Conservation (phyloP, 2,797 vertebrate genomes). For the Melanotaenia parkinsoni region DNA sequence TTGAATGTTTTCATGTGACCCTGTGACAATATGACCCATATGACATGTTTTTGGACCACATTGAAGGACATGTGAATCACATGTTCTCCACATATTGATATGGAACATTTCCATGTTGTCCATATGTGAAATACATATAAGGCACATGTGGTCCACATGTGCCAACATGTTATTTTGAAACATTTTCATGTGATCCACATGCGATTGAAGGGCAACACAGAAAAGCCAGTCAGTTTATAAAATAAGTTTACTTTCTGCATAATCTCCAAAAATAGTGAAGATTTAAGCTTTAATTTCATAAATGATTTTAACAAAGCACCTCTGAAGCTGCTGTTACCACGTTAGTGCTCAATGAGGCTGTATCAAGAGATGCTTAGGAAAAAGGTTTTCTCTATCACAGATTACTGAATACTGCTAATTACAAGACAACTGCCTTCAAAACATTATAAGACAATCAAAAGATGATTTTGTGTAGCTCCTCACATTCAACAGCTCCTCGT, state of each 20-base stretch:
- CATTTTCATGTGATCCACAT: constrained; percentile 16
- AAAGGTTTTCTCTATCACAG: constrained; percentile 24
- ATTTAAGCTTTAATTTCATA: constrained; percentile 19
- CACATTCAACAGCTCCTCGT: constrained; percentile 43
- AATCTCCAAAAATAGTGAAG: constrained; percentile 22
- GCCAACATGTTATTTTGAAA: no score
- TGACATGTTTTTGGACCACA: no score
- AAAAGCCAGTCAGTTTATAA: constrained; percentile 12
- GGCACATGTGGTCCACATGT: no score
- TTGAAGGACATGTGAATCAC: no score
- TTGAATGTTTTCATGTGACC: no score
- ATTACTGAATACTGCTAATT: constrained; percentile 60
- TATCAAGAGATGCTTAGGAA: constrained; percentile 25
- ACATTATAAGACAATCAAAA: constrained; percentile 70
- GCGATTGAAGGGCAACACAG: constrained; percentile 9
- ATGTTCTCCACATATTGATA: no score
- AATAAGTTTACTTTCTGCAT: constrained; percentile 14
- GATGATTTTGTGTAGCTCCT: constrained; percentile 58
- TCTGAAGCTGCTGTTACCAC: constrained; percentile 42
- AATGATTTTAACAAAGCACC: constrained; percentile 24
- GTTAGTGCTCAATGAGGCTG: constrained; percentile 24
- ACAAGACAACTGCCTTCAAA: constrained; percentile 53
- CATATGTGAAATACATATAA: no score
- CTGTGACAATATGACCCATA: no score
- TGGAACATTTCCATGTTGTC: no score